Percentiles rank a stretch among this genome's conserved stretches.
Evolutionary conservation across 2,888 invertebrate genomes (phyloP).

Genomic region (Sesia bembeciformis): DNA sequence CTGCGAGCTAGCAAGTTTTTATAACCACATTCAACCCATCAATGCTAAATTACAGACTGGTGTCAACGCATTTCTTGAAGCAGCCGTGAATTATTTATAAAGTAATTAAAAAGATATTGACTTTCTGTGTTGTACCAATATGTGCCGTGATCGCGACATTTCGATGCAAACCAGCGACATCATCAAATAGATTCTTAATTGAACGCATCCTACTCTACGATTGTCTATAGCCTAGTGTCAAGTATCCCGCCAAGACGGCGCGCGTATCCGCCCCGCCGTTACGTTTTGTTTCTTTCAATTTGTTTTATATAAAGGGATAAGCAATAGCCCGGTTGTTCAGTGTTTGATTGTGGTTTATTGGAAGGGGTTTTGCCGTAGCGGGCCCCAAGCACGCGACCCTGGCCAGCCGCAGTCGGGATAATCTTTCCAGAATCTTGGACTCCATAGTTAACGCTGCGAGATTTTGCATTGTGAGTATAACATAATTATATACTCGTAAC

Average conservation of each 20-base stretch:
- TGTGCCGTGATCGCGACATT: slow-evolving; percentile 89
- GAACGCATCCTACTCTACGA: slow-evolving; percentile 16
- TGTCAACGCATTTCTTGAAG: slow-evolving; percentile 93
- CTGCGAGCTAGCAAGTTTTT: slow-evolving; percentile 43
- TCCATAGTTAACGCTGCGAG: slow-evolving; percentile 69
- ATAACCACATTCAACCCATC: slow-evolving; percentile 47
- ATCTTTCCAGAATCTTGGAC: slow-evolving; percentile 69
- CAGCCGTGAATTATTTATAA: slow-evolving; percentile 83
- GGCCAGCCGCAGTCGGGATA: slow-evolving; percentile 64
- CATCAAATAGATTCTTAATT: slow-evolving; percentile 48
- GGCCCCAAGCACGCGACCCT: slow-evolving; percentile 48
- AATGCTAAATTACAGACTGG: slow-evolving; percentile 95
- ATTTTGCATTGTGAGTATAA: slow-evolving; percentile 69
- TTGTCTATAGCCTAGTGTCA: slow-evolving; percentile 33
- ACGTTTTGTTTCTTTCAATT: slow-evolving; percentile 68
- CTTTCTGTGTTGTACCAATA: slow-evolving; percentile 51
- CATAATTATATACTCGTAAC: background rate
- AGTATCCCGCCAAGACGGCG: slow-evolving; percentile 63
- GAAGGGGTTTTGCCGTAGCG: slow-evolving; percentile 44
- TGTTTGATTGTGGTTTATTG: slow-evolving; percentile 42
- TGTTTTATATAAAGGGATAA: slow-evolving; percentile 71
- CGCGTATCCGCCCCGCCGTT: slow-evolving; percentile 47
- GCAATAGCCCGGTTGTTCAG: slow-evolving; percentile 49
- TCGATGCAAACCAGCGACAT: slow-evolving; percentile 47
- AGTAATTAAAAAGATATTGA: slow-evolving; percentile 19